Evolutionary conservation across 2,888 invertebrate species (phyloP), one percentile per base, ranked within the genome.

Genomic region (Nomada hirtipes): DNA sequence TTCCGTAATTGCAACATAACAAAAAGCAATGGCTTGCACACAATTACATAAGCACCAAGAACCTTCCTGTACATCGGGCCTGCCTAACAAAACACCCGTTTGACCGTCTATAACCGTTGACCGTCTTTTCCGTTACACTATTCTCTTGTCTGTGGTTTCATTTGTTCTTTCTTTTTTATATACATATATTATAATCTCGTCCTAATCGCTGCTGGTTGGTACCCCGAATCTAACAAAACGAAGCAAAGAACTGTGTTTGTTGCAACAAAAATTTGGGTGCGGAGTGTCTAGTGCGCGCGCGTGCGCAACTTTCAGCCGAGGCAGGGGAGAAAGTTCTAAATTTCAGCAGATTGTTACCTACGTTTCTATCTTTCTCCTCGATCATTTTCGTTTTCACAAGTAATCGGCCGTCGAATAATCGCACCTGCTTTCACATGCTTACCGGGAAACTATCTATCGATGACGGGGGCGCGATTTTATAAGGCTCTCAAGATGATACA

Each of bases 201-300:
- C 74, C 76, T 85, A 83, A 83, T 86, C 80, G 80, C 77, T 83
- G 74, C 69, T 85, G 81, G 74, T 86, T 84, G 81, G 70, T 88
- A 69, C 20, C 63, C 64, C 68, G 76, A 77, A 50, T 76, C 85
- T 87, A 85, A 91, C 81, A 82, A 82, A 65, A 70, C 47, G 55
- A 77, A 78, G 68, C 76, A 57, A 78, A 88, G 92, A 92, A 92
- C 92, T 92, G 92, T 92, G 92, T 91, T 92, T 92, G 92, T 92
- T 89, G 91, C 91, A 92, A 92, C 89, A 84, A 65, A 76, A 81
- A 75, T 47, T 50, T 55, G 44, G 77, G 65, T 73, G 72, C 77
- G 74, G 44, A 75, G 78, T 57, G 65, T 76, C 68, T 73, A 74
- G 76, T 61, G 53, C 36, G 69, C 63, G 69, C 63, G 63, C 61